Conservation (phyloP, 92 coral and sea anemone species). For the Siderastrea radians region DNA sequence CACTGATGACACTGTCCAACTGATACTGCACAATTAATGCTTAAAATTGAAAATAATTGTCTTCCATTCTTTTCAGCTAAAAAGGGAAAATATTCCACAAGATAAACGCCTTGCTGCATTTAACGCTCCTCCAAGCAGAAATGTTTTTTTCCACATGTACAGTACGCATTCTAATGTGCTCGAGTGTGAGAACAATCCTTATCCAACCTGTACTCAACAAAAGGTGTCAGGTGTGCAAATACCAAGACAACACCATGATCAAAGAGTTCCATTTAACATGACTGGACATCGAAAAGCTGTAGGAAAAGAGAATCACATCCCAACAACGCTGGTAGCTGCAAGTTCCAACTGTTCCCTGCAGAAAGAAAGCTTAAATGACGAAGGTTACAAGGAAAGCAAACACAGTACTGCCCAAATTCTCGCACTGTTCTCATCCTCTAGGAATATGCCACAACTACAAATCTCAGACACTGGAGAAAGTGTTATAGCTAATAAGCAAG, state of each 20-base stretch:
- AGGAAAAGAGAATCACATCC: slow-evolving; percentile 11
- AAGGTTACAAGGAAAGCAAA: background rate
- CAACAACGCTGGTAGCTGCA: background rate
- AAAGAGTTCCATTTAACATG: slow-evolving; percentile 13
- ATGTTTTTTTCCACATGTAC: slow-evolving; percentile 34
- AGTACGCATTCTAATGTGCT: background rate
- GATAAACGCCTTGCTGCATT: background rate
- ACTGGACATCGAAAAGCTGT: background rate
- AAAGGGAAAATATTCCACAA: background rate
- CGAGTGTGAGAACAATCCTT: background rate
- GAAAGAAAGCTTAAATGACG: background rate
- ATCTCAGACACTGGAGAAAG: background rate
- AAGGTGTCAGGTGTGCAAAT: too few species aligned
- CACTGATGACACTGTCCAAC: too few species aligned
- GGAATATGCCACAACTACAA: background rate
- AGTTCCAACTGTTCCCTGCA: background rate
- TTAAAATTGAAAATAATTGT: background rate
- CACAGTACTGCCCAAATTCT: slow-evolving; percentile 67
- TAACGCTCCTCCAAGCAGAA: slow-evolving; percentile 1
- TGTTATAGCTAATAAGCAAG: background rate
- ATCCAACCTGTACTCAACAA: too few species aligned
- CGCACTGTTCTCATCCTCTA: slow-evolving; percentile 55
- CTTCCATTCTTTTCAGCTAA: slow-evolving; percentile 10
- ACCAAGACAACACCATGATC: background rate
- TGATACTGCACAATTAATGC: background rate